Conservation (phyloP, 92 coral and sea anemone species). For the Montipora capitata region DNA sequence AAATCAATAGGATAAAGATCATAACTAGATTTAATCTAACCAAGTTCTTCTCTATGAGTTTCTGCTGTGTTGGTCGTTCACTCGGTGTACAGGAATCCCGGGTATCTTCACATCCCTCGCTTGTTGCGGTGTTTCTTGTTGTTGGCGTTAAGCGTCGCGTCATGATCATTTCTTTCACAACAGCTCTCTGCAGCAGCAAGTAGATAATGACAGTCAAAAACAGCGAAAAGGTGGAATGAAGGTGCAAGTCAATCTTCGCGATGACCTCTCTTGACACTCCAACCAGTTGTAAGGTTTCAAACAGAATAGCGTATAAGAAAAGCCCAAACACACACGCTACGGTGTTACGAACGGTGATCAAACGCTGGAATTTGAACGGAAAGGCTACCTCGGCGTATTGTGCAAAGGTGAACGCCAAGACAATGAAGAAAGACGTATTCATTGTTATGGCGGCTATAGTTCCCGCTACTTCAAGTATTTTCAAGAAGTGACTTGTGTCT, state of each 20-base stretch:
- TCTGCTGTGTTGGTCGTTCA: no score
- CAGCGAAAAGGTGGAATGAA: conserved; percentile 76
- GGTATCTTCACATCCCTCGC: neutral
- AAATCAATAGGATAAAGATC: conserved; percentile 51
- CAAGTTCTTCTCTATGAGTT: conserved; percentile 19
- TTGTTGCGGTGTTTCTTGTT: neutral
- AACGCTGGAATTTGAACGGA: conserved; percentile 72
- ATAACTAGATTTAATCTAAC: conserved; percentile 66
- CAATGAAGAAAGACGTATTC: conserved; percentile 75
- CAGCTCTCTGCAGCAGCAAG: conserved; percentile 61
- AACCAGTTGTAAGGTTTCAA: conserved; percentile 29
- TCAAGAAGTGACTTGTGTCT: neutral
- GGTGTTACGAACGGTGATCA: conserved; percentile 54
- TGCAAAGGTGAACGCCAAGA: conserved; percentile 78
- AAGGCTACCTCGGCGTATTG: conserved; percentile 76
- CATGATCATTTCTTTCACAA: conserved; percentile 38
- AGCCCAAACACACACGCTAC: conserved; percentile 50
- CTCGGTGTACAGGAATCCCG: neutral
- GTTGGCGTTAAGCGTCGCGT: neutral
- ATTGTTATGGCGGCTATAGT: conserved; percentile 50
- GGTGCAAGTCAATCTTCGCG: conserved; percentile 53
- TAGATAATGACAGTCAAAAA: conserved; percentile 58
- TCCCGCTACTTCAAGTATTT: conserved; percentile 23
- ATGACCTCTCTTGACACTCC: conserved; percentile 56
- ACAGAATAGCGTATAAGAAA: conserved; percentile 59